Evolutionary conservation across 1,140 invertebrate species (phyloP), one percentile per base, ranked within the genome.

Genomic region (Heliconius himera): DNA sequence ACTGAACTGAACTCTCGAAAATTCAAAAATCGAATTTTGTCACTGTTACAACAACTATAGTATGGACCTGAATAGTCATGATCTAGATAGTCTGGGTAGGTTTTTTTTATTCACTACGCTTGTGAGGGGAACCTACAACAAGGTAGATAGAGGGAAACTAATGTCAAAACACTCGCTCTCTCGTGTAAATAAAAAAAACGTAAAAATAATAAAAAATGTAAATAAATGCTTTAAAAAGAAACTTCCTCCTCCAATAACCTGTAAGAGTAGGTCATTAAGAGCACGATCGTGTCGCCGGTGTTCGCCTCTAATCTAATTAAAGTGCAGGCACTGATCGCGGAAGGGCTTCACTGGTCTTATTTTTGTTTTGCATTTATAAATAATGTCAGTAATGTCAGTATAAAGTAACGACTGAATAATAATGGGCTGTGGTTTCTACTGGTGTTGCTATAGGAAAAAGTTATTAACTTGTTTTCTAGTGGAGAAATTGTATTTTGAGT

Each of bases 311-410:
- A 80, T 76, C 75, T 73, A 73, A 73, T 80, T 77, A 73, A 54
- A 78, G 33, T 71, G 22, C 75, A 51, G 73, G 36, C 70, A 76
- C 70, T 70, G 74, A 76, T 77, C 71, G 60, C 74, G 71, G 70
- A 76, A 80, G 38, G 79, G 79, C 79, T 80, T 80, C 78, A 71
- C 22, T 72, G 51, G 13, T 76, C 60, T 66, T 66, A 66, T 66
- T 66, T 66, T 66, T 66, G 60, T 66, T 66, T 66, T 66, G 60
- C 60, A 66, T 66, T 26, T 66, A 66, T 66, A 66, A 66, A 66
- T 66, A 66, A 66, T 66, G 60, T 26, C 41, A 46, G 41, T 46
- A 46, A 46, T 46, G 41, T 46, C 56, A 26, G 56, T 60, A 26
- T 66, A 66, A 16, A 29, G 29, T 29, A 66, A 66, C 26, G 3